A percentile compares a stretch with the other conserved stretches of the same genome.
These are phyloP conservation scores for Sesamia inferens DNA, from an alignment of 2,888 invertebrate species.

Conservation along the genomic window DNA sequence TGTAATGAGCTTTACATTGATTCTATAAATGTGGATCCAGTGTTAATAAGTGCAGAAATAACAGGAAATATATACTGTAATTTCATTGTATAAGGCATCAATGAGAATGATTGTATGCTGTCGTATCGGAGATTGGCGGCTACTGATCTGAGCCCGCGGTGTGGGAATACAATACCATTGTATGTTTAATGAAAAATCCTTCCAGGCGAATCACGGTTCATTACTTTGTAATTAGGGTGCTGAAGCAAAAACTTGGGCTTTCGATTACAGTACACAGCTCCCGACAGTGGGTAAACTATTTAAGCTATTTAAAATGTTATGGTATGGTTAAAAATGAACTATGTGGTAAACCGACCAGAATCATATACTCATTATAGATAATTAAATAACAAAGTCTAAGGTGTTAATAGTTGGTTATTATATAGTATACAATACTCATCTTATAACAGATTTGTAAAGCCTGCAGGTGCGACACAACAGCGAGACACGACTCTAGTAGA, in stretches of 20 bases:
- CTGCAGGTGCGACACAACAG: background rate
- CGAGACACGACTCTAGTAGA: background rate
- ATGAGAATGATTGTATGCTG: slow-evolving; percentile 75
- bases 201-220: slow-evolving; percentile 65
- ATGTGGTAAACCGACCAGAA: background rate
- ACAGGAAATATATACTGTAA: slow-evolving; percentile 77
- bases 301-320: background rate
- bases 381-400: slow-evolving; percentile 27
- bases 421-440: background rate
- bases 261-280: slow-evolving; percentile 7
- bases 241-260: slow-evolving; percentile 43
- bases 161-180: slow-evolving; percentile 71
- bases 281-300: slow-evolving; percentile 1
- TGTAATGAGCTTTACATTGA: slow-evolving; percentile 43
- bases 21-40: slow-evolving; percentile 50
- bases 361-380: slow-evolving; percentile 25
- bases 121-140: slow-evolving; percentile 57
- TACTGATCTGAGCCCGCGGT: slow-evolving; percentile 65
- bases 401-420: background rate
- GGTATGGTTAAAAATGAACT: background rate
- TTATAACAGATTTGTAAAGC: slow-evolving; percentile 9
- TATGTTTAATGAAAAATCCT: slow-evolving; percentile 73
- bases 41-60: slow-evolving; percentile 64
- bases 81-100: slow-evolving; percentile 72
- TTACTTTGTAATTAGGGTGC: slow-evolving; percentile 69